Evolutionary conservation across 2,888 invertebrate species (phyloP).

Genomic region (Quadroppia sp.): DNA sequence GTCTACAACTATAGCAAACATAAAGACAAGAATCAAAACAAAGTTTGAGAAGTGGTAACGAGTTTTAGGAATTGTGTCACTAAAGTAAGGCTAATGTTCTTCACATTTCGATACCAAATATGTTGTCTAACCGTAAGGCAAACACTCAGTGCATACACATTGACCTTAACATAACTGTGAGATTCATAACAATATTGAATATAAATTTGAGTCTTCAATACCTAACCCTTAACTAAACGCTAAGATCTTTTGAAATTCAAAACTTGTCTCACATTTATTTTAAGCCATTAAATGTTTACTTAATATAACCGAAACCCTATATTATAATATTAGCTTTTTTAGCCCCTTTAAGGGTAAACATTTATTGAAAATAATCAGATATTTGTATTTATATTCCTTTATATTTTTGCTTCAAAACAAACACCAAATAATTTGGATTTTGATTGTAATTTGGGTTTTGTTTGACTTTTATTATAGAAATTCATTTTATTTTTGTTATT

Average conservation of each 20-base stretch:
- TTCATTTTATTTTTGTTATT: too few relatives aligned
- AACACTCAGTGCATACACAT: background rate
- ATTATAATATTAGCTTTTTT: too few relatives aligned
- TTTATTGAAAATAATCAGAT: too few relatives aligned
- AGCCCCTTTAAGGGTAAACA: too few relatives aligned
- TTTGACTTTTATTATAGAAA: too few relatives aligned
- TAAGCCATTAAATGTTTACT: too few relatives aligned
- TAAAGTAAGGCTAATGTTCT: conserved; percentile 24
- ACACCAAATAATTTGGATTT: too few relatives aligned
- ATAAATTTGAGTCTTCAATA: background rate
- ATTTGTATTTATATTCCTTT: too few relatives aligned
- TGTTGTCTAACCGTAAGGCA: conserved; percentile 18
- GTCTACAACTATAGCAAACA: background rate
- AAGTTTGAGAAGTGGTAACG: background rate
- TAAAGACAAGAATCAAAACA: background rate
- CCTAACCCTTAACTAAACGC: background rate
- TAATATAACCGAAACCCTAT: too few relatives aligned
- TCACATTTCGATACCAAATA: conserved; percentile 14
- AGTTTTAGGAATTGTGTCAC: conserved; percentile 25
- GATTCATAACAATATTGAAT: conserved; percentile 4
- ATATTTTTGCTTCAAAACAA: too few relatives aligned
- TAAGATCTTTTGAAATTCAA: background rate
- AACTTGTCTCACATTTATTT: background rate
- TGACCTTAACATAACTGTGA: background rate
- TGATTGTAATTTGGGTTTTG: too few relatives aligned